Conservation (phyloP, 2,888 invertebrate genomes). For the Caprella mutica region DNA sequence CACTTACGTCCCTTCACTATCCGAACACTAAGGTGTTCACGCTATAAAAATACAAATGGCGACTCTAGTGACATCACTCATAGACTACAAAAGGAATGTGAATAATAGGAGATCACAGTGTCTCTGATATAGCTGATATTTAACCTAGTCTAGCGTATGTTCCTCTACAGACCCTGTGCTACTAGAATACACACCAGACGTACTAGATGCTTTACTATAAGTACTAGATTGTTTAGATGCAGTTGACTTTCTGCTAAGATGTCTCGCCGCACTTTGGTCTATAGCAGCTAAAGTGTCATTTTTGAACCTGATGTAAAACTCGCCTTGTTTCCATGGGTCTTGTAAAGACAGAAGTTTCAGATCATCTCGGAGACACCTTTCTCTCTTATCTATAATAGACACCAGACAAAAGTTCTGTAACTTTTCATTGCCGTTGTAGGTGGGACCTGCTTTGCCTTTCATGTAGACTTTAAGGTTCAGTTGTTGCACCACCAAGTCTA, state of each 20-base stretch:
- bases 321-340: constrained; percentile 90
- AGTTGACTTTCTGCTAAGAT: constrained; percentile 38
- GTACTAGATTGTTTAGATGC: too few species aligned
- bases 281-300: constrained; percentile 77
- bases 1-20: too few species aligned
- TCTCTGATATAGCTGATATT: too few species aligned
- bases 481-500: constrained; percentile 89
- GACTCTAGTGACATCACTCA: too few species aligned
- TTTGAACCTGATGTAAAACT: constrained; percentile 81
- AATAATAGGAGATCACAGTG: too few species aligned
- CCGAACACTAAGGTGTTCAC: too few species aligned
- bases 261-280: constrained; percentile 67
- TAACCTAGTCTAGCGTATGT: too few species aligned
- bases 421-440: constrained; percentile 59
- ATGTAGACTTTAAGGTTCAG: constrained; percentile 82
- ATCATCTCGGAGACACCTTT: constrained; percentile 84
- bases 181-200: too few species aligned
- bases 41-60: too few species aligned
- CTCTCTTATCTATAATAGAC: constrained; percentile 87
- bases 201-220: too few species aligned
- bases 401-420: constrained; percentile 83
- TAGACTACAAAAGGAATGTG: too few species aligned
- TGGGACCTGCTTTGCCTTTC: constrained; percentile 69
- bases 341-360: constrained; percentile 85
- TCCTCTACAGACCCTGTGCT: too few species aligned